Percentiles rank a stretch among this genome's conserved stretches.
Conservation (phyloP, 1,140 invertebrate species). For the Berghia stephanieae region DNA sequence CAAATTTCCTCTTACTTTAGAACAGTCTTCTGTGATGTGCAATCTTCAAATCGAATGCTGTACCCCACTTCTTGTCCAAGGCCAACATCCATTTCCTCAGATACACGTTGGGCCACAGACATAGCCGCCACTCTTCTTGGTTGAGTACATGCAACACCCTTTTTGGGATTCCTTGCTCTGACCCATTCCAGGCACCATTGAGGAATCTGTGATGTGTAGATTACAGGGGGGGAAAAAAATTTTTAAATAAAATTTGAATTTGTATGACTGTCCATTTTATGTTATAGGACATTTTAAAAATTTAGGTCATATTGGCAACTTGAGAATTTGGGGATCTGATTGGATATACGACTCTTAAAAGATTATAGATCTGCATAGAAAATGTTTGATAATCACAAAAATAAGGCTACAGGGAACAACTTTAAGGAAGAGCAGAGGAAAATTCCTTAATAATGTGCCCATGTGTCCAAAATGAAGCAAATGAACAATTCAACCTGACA, state of each 20-base stretch:
- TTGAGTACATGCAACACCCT: constrained; percentile 95
- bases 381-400: no score
- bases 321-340: no score
- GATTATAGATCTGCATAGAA: no score
- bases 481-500: no score
- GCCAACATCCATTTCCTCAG: constrained; percentile 98
- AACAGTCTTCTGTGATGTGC: constrained; percentile 92
- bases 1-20: constrained; percentile 72
- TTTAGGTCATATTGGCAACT: no score
- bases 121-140: constrained; percentile 98
- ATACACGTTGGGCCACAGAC: constrained; percentile 97
- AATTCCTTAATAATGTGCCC: no score
- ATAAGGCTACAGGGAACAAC: no score
- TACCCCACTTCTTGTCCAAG: constrained; percentile 99
- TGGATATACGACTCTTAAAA: no score
- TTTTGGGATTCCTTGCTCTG: constrained; percentile 71
- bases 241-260: no score
- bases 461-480: no score
- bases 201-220: constrained; percentile 70
- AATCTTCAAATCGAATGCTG: constrained; percentile 99
- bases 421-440: no score
- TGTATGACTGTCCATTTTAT: not conserved
- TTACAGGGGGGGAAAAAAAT: constrained; percentile 16
- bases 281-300: not conserved
- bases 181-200: constrained; percentile 94